phyloP scores from a whole-genome alignment of 2,797 vertebrate species.

The Sebastiscus albofasciatus region DNA sequence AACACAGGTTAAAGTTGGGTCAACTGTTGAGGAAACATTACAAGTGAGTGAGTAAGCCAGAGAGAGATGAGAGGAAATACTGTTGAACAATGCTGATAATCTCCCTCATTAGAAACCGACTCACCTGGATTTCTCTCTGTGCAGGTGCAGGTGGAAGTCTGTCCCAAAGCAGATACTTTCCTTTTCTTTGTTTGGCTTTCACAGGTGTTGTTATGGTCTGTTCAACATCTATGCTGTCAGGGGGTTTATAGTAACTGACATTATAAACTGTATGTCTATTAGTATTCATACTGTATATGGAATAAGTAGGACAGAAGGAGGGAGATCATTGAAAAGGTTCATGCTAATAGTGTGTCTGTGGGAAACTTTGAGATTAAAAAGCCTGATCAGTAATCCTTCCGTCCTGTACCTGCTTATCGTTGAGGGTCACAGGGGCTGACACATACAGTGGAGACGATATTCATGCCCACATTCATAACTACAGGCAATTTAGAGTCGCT shows the following conservation, averaged over 20 bases:
- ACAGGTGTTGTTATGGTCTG: constrained; percentile 13
- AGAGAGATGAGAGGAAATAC: constrained; percentile 19
- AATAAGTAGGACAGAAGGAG: not conserved
- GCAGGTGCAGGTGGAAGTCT: constrained; percentile 50
- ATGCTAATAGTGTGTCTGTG: not conserved
- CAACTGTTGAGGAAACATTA: constrained; percentile 45
- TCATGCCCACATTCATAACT: not conserved
- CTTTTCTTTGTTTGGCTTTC: constrained; percentile 50
- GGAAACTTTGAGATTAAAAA: constrained; percentile 16
- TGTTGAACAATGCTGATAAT: constrained; percentile 69
- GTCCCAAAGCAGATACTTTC: constrained; percentile 32
- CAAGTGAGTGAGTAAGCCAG: constrained; percentile 8
- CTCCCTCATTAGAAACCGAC: constrained; percentile 54
- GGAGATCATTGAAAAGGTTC: not conserved
- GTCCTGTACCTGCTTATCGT: no score
- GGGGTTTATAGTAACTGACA: constrained; percentile 11
- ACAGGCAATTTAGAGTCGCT: not conserved
- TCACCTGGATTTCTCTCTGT: constrained; percentile 45
- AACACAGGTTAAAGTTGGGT: constrained; percentile 67
- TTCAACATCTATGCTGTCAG: not conserved
- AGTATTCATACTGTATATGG: not conserved
- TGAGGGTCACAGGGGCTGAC: not conserved
- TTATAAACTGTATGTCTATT: constrained; percentile 4
- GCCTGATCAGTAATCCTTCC: not conserved
- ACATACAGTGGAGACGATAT: not conserved